Conservation (phyloP, 2,113 vertebrate genomes). For the Promerops cafer region DNA sequence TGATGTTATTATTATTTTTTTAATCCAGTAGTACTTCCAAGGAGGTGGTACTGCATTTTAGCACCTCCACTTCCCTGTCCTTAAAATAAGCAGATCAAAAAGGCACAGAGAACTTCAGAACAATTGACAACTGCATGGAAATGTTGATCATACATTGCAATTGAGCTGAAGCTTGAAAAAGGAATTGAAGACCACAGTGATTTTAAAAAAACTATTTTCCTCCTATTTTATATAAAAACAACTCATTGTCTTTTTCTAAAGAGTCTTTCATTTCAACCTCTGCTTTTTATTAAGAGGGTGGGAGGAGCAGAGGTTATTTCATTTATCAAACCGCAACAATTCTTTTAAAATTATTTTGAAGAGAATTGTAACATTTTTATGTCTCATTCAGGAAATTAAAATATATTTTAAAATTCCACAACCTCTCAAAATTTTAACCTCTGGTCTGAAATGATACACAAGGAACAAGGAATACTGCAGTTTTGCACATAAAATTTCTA, state of each 20-base stretch:
- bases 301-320: background rate
- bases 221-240: background rate
- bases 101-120: background rate
- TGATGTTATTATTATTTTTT: background rate
- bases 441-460: background rate
- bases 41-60: background rate
- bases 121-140: background rate
- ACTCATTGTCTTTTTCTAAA: background rate
- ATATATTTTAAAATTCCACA: background rate
- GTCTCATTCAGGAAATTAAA: background rate
- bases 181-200: background rate
- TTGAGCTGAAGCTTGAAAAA: background rate
- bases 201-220: background rate
- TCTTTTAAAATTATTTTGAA: background rate
- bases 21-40: background rate
- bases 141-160: background rate
- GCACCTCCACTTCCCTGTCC: background rate
- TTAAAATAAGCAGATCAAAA: background rate
- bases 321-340: background rate
- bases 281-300: background rate
- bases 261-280: background rate
- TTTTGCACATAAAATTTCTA: background rate
- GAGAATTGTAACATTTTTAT: background rate
- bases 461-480: background rate
- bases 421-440: background rate